Evolutionary conservation across 2,888 invertebrate genomes (phyloP).

Genomic region (Cantharis nigra): DNA sequence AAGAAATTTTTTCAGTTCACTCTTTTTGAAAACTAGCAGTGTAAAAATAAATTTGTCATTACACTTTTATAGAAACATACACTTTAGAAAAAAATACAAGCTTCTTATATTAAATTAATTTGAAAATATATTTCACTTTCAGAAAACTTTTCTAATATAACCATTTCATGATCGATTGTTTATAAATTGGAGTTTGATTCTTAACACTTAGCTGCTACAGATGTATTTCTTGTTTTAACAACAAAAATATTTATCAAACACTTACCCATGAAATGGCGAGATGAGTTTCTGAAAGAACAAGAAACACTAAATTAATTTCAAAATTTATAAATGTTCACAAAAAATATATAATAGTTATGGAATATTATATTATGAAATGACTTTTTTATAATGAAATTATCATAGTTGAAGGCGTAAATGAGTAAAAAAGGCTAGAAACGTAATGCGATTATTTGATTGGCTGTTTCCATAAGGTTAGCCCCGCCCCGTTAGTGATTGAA

Average conservation of each 20-base stretch:
- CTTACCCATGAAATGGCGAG: neutral
- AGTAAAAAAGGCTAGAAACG: too few species aligned
- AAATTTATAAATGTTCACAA: neutral
- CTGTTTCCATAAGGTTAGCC: too few species aligned
- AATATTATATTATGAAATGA: too few species aligned
- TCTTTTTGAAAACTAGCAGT: neutral
- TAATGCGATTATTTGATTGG: too few species aligned
- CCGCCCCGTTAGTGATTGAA: too few species aligned
- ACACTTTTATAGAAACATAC: neutral
- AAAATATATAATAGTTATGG: too few species aligned
- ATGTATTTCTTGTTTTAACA: neutral
- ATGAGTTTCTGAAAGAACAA: neutral
- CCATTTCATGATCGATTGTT: conserved; percentile 11
- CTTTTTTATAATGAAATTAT: too few species aligned
- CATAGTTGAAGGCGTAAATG: too few species aligned
- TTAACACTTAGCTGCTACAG: neutral
- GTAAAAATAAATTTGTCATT: neutral
- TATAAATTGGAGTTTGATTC: conserved; percentile 6
- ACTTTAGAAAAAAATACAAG: neutral
- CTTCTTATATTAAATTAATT: neutral
- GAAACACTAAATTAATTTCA: neutral
- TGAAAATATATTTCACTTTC: neutral
- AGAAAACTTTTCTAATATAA: neutral
- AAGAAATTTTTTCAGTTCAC: neutral
- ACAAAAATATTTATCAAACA: neutral